Base-by-base conservation (phyloP, 2,888 invertebrate species). In the Drosophila sordidapex region DNA sequence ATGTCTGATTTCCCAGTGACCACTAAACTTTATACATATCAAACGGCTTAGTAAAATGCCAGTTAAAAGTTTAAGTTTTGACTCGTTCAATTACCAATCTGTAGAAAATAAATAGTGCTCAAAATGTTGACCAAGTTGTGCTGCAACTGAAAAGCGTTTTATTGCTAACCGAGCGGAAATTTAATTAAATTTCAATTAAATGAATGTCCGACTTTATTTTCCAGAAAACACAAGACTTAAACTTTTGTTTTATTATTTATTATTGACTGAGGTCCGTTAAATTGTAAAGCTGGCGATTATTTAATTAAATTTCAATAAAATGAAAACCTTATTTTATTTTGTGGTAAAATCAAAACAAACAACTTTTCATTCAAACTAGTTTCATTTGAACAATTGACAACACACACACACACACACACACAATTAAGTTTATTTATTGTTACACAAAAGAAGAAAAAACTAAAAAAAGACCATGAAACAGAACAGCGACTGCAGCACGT, bases 371-470 rank as follows among this genome's bases (percentile, higher is more conserved):
- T 31, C 15, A 31, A 21, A 31, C 43, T 43, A 43, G 43, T 21
- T 65, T 59, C 27, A 35, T 35, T 58, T 69, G 36, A 49, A 25
- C 40, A 65, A 27, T 21, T 56, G 31, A 31, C 40, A 36, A 52
- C 60, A 72, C 36, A 52, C 43, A 64, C 46, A 72, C 36, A 52
- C 43, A 64, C 46, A 27, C 27, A 56, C 46, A 70, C 1, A 56
- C 8, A 43, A 13, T 54, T 62, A 57, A 21, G 35, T 40, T 43
- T 43, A 11, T 25, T 46, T 46, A 46, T 25, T 46, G 46, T 46
- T 46, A 27, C 46, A 25, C 2, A 54, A 13, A 51, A 29, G 7
- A 29, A 29, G 18, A 35, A 10, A 29, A 29, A 6, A 27, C 7
- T 11, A 3, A 4, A 25, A 54, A 38, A 8, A 29, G 15, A 13